Base-by-base conservation (phyloP, 1,140 invertebrate genomes). In the Cydia amplana region DNA sequence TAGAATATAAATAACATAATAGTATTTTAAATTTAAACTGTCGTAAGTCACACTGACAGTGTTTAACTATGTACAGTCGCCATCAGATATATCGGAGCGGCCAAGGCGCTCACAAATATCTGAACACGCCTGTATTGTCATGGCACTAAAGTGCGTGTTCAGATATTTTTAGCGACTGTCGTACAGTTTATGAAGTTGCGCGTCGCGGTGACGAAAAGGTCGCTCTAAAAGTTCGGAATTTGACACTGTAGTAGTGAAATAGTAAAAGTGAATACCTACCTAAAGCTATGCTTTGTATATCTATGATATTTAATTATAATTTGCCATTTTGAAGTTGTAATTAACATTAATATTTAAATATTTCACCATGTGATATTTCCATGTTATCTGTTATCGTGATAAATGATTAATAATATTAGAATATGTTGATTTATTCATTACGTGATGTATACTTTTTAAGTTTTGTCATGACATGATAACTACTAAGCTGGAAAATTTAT, bases 381-480 rank as follows among this genome's bases (percentile, higher is more conserved):
- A 91, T 91, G 89, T 92, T 92, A 91, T 92, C 83, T 90, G 89
- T 92, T 92, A 89, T 87, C 80, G 87, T 85, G 85, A 89, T 90
- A 87, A 84, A 90, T 83, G 76, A 85, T 82, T 83, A 85, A 86
- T 84, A 84, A 85, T 81, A 83, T 85, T 87, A 86, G 86, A 85
- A 77, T 76, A 85, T 87, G 88, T 91, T 91, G 85, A 82, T 79
- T 87, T 87, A 82, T 86, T 83, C 84, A 85, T 72, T 76, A 63
- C 7, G 64, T 32, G 49, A 63, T 64, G 67, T 55, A 46, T 64
- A 75, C 23, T 82, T 83, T 81, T 84, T 89, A 89, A 87, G 87
- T 90, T 89, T 84, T 83, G 80, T 85, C 85, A 91, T 90, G 89
- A 91, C 87, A 89, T 83, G 76, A 74, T 77, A 77, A 79, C 77